phyloP scores from a whole-genome alignment of 2,888 invertebrate species.

The Plusia festucae region DNA sequence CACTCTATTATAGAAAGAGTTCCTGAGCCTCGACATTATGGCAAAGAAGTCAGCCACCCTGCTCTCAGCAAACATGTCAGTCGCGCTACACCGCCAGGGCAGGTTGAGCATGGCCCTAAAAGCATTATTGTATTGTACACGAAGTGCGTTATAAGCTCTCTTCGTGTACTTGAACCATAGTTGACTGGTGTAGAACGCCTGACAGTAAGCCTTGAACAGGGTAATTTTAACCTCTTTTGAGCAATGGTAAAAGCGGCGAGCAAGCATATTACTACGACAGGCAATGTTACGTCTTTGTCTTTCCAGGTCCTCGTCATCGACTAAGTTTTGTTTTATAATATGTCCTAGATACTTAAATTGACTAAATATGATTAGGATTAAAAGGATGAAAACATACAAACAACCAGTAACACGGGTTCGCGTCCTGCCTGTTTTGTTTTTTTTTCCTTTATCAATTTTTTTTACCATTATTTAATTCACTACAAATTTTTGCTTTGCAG shows the following conservation, averaged over 20 bases:
- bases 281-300: background rate
- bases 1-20: no score
- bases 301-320: background rate
- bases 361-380: no score
- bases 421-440: no score
- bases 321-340: no score
- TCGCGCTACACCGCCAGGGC: conserved; percentile 35
- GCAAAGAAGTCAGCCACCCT: background rate
- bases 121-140: background rate
- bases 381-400: no score
- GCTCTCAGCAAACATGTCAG: conserved; percentile 35
- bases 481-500: no score
- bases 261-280: no score
- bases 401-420: no score
- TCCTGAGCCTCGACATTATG: no score
- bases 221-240: background rate
- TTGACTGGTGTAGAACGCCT: background rate
- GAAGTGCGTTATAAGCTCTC: background rate
- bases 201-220: background rate
- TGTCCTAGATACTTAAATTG: no score
- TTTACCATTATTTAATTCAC: no score
- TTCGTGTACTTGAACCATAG: background rate
- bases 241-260: background rate
- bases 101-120: background rate
- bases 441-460: no score